phyloP scores from a whole-genome alignment of 92 coral and sea anemone species.

The Metridium senile region DNA sequence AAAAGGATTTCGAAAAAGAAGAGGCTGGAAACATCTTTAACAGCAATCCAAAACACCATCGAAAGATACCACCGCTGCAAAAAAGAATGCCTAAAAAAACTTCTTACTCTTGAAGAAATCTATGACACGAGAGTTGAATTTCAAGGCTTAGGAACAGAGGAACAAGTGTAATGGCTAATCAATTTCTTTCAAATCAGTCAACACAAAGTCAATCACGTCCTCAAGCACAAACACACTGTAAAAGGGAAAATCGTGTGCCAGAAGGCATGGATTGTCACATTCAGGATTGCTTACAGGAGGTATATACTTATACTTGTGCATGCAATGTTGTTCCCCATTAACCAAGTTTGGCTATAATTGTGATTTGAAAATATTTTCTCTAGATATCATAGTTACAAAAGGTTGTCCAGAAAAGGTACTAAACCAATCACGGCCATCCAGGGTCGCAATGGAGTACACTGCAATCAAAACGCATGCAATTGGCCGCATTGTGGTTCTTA shows the following conservation, averaged over 20 bases:
- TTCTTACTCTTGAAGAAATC: not conserved
- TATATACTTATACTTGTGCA: no score
- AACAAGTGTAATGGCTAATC: not conserved
- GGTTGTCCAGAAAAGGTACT: not conserved
- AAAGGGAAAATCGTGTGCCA: slow-evolving; percentile 15
- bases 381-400: no score
- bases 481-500: slow-evolving; percentile 8
- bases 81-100: not conserved
- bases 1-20: no score
- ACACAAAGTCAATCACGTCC: not conserved
- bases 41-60: not conserved
- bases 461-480: not conserved
- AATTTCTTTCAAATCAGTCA: slow-evolving; percentile 3
- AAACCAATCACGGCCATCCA: slow-evolving; percentile 3
- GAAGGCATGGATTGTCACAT: slow-evolving; percentile 5
- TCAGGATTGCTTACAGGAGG: slow-evolving; percentile 15
- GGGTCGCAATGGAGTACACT: not conserved
- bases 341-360: no score
- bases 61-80: not conserved
- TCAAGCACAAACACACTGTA: not conserved
- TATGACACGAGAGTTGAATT: not conserved
- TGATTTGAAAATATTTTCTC: no score
- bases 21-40: not conserved
- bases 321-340: no score
- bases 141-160: not conserved